A percentile compares a stretch with the other conserved stretches of the same genome.
Conservation (phyloP, 2,888 invertebrate genomes). For the Timandra comae region DNA sequence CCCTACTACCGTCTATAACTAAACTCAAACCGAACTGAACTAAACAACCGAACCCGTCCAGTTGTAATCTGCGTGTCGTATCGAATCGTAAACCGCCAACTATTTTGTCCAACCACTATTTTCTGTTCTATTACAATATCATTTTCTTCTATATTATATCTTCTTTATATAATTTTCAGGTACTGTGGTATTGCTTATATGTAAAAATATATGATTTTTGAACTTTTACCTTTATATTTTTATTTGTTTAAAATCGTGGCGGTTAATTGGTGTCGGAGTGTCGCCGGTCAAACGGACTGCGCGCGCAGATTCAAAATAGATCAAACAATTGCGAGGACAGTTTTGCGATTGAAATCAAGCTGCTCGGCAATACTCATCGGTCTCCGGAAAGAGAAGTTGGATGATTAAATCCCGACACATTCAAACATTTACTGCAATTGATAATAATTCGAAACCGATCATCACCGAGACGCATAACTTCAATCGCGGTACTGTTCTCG, state of each 20-base stretch:
- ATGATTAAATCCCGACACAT: too few species aligned
- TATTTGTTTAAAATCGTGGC: constrained; percentile 40
- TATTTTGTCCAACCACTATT: constrained; percentile 50
- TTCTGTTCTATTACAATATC: constrained; percentile 51
- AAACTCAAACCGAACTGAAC: constrained; percentile 36
- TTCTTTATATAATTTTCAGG: constrained; percentile 57
- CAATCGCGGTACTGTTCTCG: too few species aligned
- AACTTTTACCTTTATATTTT: constrained; percentile 23
- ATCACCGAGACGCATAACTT: too few species aligned
- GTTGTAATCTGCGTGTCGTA: constrained; percentile 15
- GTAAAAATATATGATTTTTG: constrained; percentile 57
- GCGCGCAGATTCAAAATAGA: too few species aligned
- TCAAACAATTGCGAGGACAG: too few species aligned
- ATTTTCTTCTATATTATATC: constrained; percentile 37
- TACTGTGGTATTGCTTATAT: constrained; percentile 74
- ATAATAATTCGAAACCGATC: too few species aligned
- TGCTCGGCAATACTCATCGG: too few species aligned
- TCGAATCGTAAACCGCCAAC: constrained; percentile 37
- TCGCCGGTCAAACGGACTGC: constrained; percentile 17
- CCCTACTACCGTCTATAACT: constrained; percentile 63
- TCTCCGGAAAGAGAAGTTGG: too few species aligned
- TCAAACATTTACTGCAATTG: too few species aligned
- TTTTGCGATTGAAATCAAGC: too few species aligned
- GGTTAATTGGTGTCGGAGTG: constrained; percentile 32
- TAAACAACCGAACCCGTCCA: constrained; percentile 30